A percentile compares a stretch with the other conserved stretches of the same genome.
phyloP scores from a whole-genome alignment of 2,113 vertebrate genomes.

The Mastomys coucha region DNA sequence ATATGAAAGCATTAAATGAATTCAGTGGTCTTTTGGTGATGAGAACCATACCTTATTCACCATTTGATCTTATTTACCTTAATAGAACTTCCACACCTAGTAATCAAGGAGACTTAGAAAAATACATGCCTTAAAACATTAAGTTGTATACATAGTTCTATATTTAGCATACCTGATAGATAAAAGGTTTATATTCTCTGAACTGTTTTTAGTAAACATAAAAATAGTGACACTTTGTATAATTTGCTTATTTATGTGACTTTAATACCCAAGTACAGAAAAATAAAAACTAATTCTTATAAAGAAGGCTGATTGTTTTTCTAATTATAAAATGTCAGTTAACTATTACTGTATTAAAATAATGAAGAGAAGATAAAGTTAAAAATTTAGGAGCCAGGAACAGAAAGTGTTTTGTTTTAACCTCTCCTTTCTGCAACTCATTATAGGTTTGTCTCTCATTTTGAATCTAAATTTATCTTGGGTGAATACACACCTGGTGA shows the following conservation, averaged over 20 bases:
- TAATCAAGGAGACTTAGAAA: background rate
- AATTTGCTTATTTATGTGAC: background rate
- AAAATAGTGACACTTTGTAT: background rate
- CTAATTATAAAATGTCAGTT: background rate
- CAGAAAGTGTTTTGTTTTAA: background rate
- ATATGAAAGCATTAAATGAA: background rate
- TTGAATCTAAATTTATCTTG: constrained; percentile 71
- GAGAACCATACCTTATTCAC: background rate
- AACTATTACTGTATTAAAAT: background rate
- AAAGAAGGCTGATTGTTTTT: background rate
- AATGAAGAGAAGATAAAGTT: background rate
- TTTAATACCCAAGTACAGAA: background rate
- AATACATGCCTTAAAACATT: background rate
- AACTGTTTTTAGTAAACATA: background rate
- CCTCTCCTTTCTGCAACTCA: constrained; percentile 9
- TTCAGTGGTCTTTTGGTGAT: background rate
- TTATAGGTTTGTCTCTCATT: constrained; percentile 47
- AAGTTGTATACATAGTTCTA: background rate
- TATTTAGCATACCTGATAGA: background rate
- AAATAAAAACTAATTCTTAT: background rate
- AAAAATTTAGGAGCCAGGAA: background rate
- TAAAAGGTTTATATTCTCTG: background rate
- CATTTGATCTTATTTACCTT: background rate
- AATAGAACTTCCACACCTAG: background rate
- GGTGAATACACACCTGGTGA: constrained; percentile 73